phyloP scores from a whole-genome alignment of 2,888 invertebrate genomes.

The Electrophaes corylata region DNA sequence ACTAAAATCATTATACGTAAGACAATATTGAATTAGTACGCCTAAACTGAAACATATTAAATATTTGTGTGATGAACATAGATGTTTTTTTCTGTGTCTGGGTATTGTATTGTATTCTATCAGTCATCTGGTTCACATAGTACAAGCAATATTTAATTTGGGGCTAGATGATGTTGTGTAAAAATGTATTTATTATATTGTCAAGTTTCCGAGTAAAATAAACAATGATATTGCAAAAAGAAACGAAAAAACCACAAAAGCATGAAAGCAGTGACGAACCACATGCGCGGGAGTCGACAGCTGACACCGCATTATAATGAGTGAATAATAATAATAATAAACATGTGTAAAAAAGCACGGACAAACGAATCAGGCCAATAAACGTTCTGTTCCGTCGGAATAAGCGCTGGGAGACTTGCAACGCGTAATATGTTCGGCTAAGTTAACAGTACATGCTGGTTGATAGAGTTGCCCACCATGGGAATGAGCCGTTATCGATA shows the following conservation, averaged over 20 bases:
- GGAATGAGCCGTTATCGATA: slow-evolving; percentile 50
- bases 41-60: neutral
- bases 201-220: neutral
- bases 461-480: slow-evolving; percentile 51
- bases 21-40: neutral
- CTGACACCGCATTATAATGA: slow-evolving; percentile 58
- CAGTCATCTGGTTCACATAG: too few relatives aligned
- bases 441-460: slow-evolving; percentile 55
- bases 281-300: slow-evolving; percentile 56
- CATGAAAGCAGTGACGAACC: slow-evolving; percentile 25
- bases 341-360: slow-evolving; percentile 28
- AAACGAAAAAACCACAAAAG: slow-evolving; percentile 24
- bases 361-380: slow-evolving; percentile 34
- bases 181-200: too few relatives aligned
- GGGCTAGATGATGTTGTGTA: too few relatives aligned
- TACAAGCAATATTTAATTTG: too few relatives aligned
- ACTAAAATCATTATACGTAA: too few relatives aligned
- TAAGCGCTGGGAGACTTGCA: slow-evolving; percentile 47
- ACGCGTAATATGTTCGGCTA: slow-evolving; percentile 42
- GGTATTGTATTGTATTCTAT: too few relatives aligned
- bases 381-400: slow-evolving; percentile 42
- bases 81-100: too few relatives aligned
- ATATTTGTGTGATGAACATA: too few relatives aligned
- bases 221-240: slow-evolving; percentile 8
- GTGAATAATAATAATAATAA: slow-evolving; percentile 61